Base-by-base conservation (phyloP, 2,797 vertebrate species). In the Cuculus canorus region DNA sequence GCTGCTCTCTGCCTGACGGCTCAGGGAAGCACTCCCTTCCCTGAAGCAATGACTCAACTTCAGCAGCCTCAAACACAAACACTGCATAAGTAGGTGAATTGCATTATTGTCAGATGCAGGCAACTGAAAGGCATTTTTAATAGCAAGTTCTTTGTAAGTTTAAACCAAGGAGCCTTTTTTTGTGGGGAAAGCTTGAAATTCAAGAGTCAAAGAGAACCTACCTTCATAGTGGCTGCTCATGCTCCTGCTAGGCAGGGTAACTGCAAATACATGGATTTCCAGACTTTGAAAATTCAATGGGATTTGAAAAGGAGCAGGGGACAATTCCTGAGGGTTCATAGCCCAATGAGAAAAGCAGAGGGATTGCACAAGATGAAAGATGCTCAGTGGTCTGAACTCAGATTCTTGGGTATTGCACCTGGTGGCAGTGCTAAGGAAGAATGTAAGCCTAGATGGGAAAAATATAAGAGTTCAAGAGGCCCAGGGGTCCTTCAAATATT, bases 71-170 rank as follows among this genome's bases (percentile, higher is more conserved):
- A 66, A 68, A 86, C 41, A 70, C 25, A 50, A 59, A 41, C 24
- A 19, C 37, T 64, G 2, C 66, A 81, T 81, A 69, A 76, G 18
- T 72, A 18, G 71, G 43, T 52, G 35, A 48, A 32, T 73, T 77
- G 17, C 10, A 1, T 52, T 82, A 27, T 21, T 91, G 47, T 68
- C 50, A 83, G 2, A 1, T 3, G 1, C 39, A 32, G n/a, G 18
- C 52, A 88, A 33, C 32, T 57, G 48, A 80, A 92, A 60, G 54
- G 16, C 19, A 37, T 75, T 91, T 92, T 75, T 75, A 52, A 53
- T 80, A 88, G 56, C 14, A 50, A 43, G 24, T 75, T 68, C 30
- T 70, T 73, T 27, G 3, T 32, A 57, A 78, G 41, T 82, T 70
- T 53, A 76, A 92, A 85, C 21, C 21, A 71, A 37, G 24, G 9